Percentiles rank a stretch among this genome's conserved stretches.
phyloP scores from a whole-genome alignment of 2,888 invertebrate genomes.

The Erebia ligea region DNA sequence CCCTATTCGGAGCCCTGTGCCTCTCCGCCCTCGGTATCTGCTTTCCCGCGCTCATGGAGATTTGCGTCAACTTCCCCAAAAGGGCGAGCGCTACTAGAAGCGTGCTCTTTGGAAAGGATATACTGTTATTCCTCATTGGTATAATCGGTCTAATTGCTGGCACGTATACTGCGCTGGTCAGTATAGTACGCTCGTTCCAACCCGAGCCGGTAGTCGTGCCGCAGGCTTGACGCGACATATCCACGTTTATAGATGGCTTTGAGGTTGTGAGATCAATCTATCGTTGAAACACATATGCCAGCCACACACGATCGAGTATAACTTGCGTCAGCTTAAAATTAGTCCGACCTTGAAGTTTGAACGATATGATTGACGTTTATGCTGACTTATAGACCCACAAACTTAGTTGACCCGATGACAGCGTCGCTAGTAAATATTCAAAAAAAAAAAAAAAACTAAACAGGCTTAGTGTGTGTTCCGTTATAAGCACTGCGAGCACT shows the following conservation, averaged over 20 bases:
- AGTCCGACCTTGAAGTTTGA: too few relatives aligned
- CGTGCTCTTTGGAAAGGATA: conserved; percentile 72
- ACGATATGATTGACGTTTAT: too few relatives aligned
- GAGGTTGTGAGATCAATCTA: background rate
- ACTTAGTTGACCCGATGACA: too few relatives aligned
- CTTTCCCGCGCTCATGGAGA: conserved; percentile 88
- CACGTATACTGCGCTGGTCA: conserved; percentile 85
- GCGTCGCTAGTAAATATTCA: too few relatives aligned
- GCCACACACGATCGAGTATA: too few relatives aligned
- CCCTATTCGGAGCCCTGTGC: conserved; percentile 93
- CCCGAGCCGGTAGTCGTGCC: background rate
- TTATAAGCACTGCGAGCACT: too few relatives aligned
- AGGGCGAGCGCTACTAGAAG: conserved; percentile 68
- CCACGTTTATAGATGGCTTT: background rate
- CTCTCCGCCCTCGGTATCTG: conserved; percentile 93
- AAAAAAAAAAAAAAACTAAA: too few relatives aligned
- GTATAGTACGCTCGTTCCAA: conserved; percentile 78
- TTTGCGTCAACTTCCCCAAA: conserved; percentile 82
- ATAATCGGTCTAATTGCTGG: conserved; percentile 86
- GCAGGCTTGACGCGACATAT: background rate
- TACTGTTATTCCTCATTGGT: conserved; percentile 83
- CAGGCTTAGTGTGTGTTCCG: too few relatives aligned
- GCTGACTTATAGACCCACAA: too few relatives aligned
- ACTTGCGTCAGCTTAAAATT: too few relatives aligned
- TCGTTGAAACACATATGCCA: background rate